Base-by-base conservation (phyloP, 2,113 vertebrate species). In the Eubucco bourcierii region DNA sequence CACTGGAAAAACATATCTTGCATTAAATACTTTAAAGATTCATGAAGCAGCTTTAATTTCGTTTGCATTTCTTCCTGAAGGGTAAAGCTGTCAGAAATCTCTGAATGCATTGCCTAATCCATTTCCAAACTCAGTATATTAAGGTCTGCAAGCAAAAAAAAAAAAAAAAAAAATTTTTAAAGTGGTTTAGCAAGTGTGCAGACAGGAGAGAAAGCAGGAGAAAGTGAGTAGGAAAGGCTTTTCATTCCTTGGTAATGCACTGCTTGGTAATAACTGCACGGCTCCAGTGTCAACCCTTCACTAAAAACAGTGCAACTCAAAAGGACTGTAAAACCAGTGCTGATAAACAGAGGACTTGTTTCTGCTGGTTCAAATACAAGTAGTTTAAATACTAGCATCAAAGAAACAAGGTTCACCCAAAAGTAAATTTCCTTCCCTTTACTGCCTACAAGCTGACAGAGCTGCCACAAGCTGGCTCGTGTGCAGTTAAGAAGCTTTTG, bases 11-110 rank as follows among this genome's bases (percentile, higher is more conserved):
- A 84, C 84, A 65, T 87, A 90, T 89, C 90, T 88, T 92, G 86
- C 95, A 90, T 96, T 95, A 95, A 96, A 91, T 93, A 91, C 80
- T 94, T 97, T 84, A 97, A 97, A 96, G 93, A 97, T 97, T 96
- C 94, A 95, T 95, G 96, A 97, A 94, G 95, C 90, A 74, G 95
- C 94, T 95, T 96, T 96, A 96, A 95, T 97, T 96, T 95, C 91
- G 82, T 96, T 93, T 96, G 89, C 92, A 65, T 95, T 96, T 94
- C 91, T 94, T 95, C 88, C 95, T 96, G 94, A 94, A 97, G 94
- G 95, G 90, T 87, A 95, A 93, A 95, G 84, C 90, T 95, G 86
- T 90, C 96, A 94, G 64, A 95, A 95, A 96, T 93, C 91, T 96
- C 90, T 90, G 94, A 97, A 90, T 84, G 90, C 95, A 75, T 97